Evolutionary conservation across 2,113 vertebrate species (phyloP).

Genomic region (Apistogramma diplotaenia): DNA sequence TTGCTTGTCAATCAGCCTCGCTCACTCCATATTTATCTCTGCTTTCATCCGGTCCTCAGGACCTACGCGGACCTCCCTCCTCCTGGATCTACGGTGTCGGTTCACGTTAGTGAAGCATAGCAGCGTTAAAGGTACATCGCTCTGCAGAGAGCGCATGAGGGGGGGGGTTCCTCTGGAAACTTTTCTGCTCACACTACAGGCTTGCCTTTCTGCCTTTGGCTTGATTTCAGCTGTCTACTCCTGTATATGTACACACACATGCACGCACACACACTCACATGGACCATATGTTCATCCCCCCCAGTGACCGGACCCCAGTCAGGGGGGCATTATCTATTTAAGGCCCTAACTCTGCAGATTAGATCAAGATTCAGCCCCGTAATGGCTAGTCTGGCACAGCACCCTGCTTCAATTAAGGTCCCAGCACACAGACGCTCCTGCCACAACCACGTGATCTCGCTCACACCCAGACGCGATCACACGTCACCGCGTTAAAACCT

Average conservation of each 20-base stretch:
- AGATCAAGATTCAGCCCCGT: conserved; percentile 58
- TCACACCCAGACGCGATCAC: conserved; percentile 25
- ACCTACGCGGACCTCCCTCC: not conserved
- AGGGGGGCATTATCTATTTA: conserved; percentile 67
- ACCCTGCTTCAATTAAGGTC: conserved; percentile 60
- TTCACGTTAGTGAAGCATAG: conserved; percentile 9
- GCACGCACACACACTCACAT: not conserved
- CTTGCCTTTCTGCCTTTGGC: conserved; percentile 54
- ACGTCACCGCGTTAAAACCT: not conserved
- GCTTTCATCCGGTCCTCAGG: conserved; percentile 23
- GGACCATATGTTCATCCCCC: conserved; percentile 44
- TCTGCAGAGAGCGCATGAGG: conserved; percentile 46
- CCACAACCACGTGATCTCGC: conserved; percentile 46
- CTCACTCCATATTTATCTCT: conserved; percentile 9
- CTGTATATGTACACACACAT: conserved; percentile 9
- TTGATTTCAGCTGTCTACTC: conserved; percentile 59
- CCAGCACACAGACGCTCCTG: conserved; percentile 10
- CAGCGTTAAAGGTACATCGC: conserved; percentile 10
- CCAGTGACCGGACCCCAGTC: conserved; percentile 47
- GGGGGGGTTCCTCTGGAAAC: conserved; percentile 65
- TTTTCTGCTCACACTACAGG: conserved; percentile 62
- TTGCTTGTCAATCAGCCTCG: conserved; percentile 22
- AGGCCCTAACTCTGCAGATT: conserved; percentile 66
- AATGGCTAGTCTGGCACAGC: conserved; percentile 69
- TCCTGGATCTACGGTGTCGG: conserved; percentile 16